Base-by-base conservation (phyloP, 1,140 invertebrate genomes). In the Brachystomella parvula region DNA sequence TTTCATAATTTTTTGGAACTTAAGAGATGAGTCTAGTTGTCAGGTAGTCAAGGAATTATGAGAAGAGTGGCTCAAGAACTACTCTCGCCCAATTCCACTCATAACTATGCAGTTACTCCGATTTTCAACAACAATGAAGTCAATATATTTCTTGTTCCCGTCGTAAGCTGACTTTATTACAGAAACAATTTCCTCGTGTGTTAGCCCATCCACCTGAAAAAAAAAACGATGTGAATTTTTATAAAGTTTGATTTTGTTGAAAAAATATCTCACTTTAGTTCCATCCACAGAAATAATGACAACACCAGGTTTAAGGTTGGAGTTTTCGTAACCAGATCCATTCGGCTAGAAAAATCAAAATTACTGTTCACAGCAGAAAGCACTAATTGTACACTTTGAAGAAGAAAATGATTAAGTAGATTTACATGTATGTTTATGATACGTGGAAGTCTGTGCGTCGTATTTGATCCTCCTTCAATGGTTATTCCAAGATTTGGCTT, bases 351-450 rank as follows among this genome's bases (percentile, higher is more conserved):
- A 3, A 39, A 62, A 60, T 60, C 31, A 33, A 9, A 60, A 60
- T 39, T 19, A 39, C 35, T 39, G 35, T 39, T 39, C 35, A 39
- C 35, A 39, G 6, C 35, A 6, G 6, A 6, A 39, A 19, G 6
- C 19, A 19, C 19, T 39, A 26, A 60, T 60, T 17, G 58, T 21
- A 12, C 53, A 9, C 21, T 9, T 9, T 56, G 44, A 47, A 39
- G 33, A 21, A 3, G 28, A 56, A 19, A 47, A 6, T 28, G 9
- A 12, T 3, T 31, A 49, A 19, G 0, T 61, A 33, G 24, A 78
- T 86, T 85, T 80, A 96, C 93, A 80, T 96, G 92, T 76, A 98
- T 95, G 79, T 94, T 94, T 74, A 96, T 95, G 75, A 98, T 95
- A 76, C 92, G 85, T 31, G 94, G 94, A 71, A 96, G 82, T 56